Percentiles rank a stretch among this genome's conserved stretches.
Evolutionary conservation across 2,888 invertebrate genomes (phyloP).

Genomic region (Temnothorax rugatulus): DNA sequence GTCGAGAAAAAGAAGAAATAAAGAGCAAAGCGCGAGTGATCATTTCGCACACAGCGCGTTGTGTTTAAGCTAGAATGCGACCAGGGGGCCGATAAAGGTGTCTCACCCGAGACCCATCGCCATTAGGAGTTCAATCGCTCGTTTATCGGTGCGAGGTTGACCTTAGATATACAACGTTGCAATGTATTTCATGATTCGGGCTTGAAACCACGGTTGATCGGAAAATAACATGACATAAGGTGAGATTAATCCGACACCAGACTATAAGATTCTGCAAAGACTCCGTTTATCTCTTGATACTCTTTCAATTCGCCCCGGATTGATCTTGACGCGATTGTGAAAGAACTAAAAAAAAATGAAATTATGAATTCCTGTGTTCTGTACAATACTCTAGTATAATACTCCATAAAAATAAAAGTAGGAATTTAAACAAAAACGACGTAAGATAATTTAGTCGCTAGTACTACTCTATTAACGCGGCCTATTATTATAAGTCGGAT

Average conservation of each 20-base stretch:
- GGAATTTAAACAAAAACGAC: neutral
- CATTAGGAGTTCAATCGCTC: conserved; percentile 56
- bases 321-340: neutral
- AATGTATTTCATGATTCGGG: conserved; percentile 41
- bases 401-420: neutral
- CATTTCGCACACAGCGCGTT: conserved; percentile 5
- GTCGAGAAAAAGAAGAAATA: neutral
- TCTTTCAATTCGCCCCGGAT: neutral
- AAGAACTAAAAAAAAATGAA: neutral
- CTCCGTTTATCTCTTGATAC: neutral
- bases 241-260: conserved; percentile 14
- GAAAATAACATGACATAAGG: conserved; percentile 28
- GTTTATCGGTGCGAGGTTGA: conserved; percentile 70
- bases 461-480: neutral
- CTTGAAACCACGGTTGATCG: neutral
- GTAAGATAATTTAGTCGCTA: neutral
- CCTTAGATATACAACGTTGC: conserved; percentile 67
- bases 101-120: conserved; percentile 63
- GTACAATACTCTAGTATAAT: neutral
- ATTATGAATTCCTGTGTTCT: neutral
- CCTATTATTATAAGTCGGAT: neutral
- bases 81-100: conserved; percentile 63
- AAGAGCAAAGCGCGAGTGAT: neutral
- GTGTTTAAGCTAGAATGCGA: conserved; percentile 69
- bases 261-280: neutral